Evolutionary conservation across 2,797 vertebrate genomes (phyloP), one percentile per base, ranked within the genome.

Genomic region (Zenarchopterus dispar): DNA sequence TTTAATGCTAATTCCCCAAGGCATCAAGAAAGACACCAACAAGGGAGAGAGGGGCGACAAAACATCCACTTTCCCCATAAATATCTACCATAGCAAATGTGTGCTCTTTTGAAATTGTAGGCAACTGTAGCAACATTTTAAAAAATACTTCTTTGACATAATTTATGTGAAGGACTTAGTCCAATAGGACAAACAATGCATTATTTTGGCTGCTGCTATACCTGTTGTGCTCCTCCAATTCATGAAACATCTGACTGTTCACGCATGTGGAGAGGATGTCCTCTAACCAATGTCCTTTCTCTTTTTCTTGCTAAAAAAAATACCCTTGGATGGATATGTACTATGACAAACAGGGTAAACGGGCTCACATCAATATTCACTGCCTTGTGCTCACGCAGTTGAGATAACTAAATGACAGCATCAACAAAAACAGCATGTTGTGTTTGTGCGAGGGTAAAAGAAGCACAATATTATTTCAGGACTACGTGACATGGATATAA

Each of bases 371-470:
- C 86, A 81, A 83, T 87, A 91, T 90, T 88, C 81, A 77, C 77
- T 47, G 70, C 56, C 70, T 78, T 67, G 75, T 78, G 77, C 61
- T 39, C 28, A 5, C 66, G 73, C 84, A 64, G 76, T 72, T 45
- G 61, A 87, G 86, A 88, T 85, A 81, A 81, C 81, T 78, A 84
- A 84, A 90, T 82, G 84, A 87, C 85, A 88, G 84, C 36, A 23
- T 86, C 85, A 87, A 89, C 88, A 89, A 88, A 87, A 87, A 82
- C 88, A 86, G 85, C 80, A 78, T 91, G 87, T 86, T 65, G 73
- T 82, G 73, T 84, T 86, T 67, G 75, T 74, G 70, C 67, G 57
- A 58, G 61, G 41, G 62, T 72, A 64, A 77, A 73, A 66, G 66
- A 75, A 62, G 53, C 62, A 70, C 70, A 67, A 56, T 81, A 70